Evolutionary conservation across 2,797 vertebrate species (phyloP).

Genomic region (Vespertilio murinus): DNA sequence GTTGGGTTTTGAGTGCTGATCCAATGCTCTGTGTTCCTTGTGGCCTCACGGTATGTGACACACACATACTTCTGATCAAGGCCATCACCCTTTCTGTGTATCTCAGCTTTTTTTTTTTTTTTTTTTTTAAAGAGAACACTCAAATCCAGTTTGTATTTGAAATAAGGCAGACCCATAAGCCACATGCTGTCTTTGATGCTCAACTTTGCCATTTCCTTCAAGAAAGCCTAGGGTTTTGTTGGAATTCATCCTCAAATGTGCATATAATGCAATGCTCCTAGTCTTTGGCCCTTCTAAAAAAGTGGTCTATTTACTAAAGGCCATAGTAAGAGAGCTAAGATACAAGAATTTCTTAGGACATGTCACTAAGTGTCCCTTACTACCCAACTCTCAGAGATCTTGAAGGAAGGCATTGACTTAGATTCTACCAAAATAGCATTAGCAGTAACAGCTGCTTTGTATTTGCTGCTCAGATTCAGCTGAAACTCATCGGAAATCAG

Average conservation of each 20-base stretch:
- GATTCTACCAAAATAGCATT: neutral
- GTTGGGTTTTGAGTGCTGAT: neutral
- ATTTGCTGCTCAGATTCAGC: conserved; percentile 77
- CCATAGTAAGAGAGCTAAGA: neutral
- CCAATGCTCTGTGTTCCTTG: neutral
- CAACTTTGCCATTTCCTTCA: neutral
- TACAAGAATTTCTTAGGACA: neutral
- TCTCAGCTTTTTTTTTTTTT: neutral
- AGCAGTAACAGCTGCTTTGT: conserved; percentile 74
- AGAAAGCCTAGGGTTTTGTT: neutral
- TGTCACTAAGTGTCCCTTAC: neutral
- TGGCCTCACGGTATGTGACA: neutral
- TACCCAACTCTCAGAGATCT: neutral
- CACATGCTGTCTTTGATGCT: fast-evolving
- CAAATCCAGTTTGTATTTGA: neutral
- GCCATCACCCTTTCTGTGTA: neutral
- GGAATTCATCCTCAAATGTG: neutral
- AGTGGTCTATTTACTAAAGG: neutral
- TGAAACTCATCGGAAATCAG: conserved; percentile 82
- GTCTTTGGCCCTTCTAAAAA: neutral
- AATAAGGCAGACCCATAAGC: neutral
- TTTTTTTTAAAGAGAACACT: neutral
- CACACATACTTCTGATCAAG: neutral
- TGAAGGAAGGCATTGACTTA: neutral
- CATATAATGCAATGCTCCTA: neutral